Conservation (phyloP, 2,113 vertebrate genomes). For the Xenopus tropicalis region UCB_Xtro_10.0 CM004446.2:144242501-144243000, state of each 20-base stretch:
- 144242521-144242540: neutral
- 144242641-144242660: conserved; percentile 6
- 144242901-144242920: no score
- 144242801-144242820: no score
- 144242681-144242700: conserved; percentile 21
- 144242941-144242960: no score
- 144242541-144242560: neutral
- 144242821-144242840: no score
- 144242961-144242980: no score
- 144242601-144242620: neutral
- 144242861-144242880: no score
- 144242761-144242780: no score
- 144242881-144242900: no score
- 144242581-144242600: neutral
- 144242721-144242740: conserved; percentile 18
- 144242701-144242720: conserved; percentile 23
- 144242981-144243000: no score
- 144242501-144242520: neutral
- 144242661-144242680: conserved; percentile 14
- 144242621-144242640: conserved; percentile 6
- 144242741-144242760: neutral
- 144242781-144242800: no score
- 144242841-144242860: no score
- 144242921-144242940: no score
- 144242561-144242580: conserved; percentile 11